Base-by-base conservation (phyloP, 2,113 vertebrate species). In the Ailurus styani region DNA sequence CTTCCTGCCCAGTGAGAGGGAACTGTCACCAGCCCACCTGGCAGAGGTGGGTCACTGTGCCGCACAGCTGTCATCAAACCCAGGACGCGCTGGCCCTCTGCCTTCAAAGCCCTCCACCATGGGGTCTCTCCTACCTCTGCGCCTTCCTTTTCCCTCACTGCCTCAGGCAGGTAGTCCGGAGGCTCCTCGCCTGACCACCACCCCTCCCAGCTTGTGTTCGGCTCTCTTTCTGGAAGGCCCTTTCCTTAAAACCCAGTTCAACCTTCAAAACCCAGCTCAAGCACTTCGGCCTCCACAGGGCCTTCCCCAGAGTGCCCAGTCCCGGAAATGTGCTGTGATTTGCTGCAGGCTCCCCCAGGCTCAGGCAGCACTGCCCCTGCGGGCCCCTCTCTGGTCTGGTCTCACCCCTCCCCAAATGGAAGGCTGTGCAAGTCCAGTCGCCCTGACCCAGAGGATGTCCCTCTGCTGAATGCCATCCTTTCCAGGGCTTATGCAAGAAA, bases 221-320 rank as follows among this genome's bases (percentile, higher is more conserved):
- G 20, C 34, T 85, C 86, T 93, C 55, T 50, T 93, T 75, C 87
- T 57, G 21, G 17, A 86, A 95, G 66, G 31, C 23, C 27, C 20
- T 40, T 87, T 82, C 42, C 34, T 62, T 40, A 93, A 50, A 82
- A 55, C 25, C 64, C 73, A 54, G 0, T 81, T 60, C 50, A 73
- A 37, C 86, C 57, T 34, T 70, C 60, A 40, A 60, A 79, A 15
- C 29, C n/a, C 13, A 3, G 87, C 31, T 87, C 37, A 37, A 50
- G 21, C 62, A 64, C 15, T 31, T 64, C 50, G 5, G 82, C 54
- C 27, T 60, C 34, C 34, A 77, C 3, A 31, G 27, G 47, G 27
- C 12, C 34, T 68, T 40, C 20, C 8, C 27, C 60, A 47, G 45
- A 57, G 57, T 29, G 42, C 42, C 17, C 70, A 7, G 29, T 20